Conservation (phyloP, 2,113 vertebrate species). For the Cromileptes altivelis region DNA sequence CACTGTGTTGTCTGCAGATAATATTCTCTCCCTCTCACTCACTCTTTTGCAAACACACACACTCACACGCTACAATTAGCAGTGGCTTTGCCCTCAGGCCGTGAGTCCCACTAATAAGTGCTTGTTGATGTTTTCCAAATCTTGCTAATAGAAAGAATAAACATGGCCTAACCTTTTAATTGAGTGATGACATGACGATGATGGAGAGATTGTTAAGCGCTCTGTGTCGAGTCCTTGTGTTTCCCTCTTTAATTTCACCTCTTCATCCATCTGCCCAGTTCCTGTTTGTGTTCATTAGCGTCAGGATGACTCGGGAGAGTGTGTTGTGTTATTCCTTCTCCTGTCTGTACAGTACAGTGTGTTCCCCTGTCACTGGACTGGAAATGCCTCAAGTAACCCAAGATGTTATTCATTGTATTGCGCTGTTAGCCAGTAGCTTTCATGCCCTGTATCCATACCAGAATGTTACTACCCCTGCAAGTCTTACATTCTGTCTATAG, state of each 20-base stretch:
- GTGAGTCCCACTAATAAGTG: conserved; percentile 69
- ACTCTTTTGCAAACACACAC: neutral
- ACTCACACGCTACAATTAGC: conserved; percentile 61
- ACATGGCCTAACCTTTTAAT: conserved; percentile 86
- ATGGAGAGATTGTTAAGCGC: conserved; percentile 73
- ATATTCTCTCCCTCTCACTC: neutral
- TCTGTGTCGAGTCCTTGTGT: conserved; percentile 48
- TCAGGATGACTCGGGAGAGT: conserved; percentile 12
- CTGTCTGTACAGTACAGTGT: neutral
- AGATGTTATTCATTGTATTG: neutral
- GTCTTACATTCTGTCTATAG: neutral
- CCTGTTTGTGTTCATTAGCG: conserved; percentile 72
- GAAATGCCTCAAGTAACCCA: neutral
- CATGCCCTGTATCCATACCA: neutral
- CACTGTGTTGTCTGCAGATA: conserved; percentile 3
- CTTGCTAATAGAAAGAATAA: conserved; percentile 81
- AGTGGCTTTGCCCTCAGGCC: conserved; percentile 61
- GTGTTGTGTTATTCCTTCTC: conserved; percentile 6
- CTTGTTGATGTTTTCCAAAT: conserved; percentile 82
- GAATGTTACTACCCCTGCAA: neutral
- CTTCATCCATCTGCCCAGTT: conserved; percentile 36
- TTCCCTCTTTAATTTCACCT: conserved; percentile 66
- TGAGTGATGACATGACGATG: conserved; percentile 82
- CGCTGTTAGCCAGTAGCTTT: neutral
- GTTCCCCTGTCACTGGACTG: neutral